Evolutionary conservation across 2,113 vertebrate species (phyloP).

Genomic region (Cololabis saira): DNA sequence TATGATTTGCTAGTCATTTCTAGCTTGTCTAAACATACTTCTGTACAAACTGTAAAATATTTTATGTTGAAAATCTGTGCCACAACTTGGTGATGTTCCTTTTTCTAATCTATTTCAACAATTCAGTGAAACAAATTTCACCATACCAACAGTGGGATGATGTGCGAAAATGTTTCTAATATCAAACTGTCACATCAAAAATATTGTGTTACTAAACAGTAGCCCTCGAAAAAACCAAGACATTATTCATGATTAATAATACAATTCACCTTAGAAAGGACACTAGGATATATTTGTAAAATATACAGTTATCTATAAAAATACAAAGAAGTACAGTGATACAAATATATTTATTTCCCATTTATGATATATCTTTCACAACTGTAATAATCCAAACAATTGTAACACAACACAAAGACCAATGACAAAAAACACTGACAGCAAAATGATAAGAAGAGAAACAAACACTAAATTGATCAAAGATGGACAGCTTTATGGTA

Average conservation of each 20-base stretch:
- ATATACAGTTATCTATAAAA: constrained; percentile 85
- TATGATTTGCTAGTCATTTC: constrained; percentile 71
- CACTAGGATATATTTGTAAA: constrained; percentile 76
- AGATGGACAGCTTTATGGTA: constrained; percentile 74
- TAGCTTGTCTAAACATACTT: constrained; percentile 65
- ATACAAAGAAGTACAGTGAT: constrained; percentile 86
- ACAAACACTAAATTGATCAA: constrained; percentile 76
- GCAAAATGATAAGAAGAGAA: constrained; percentile 76
- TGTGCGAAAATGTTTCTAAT: constrained; percentile 65
- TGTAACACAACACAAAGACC: constrained; percentile 83
- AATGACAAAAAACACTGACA: constrained; percentile 81
- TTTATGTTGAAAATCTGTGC: constrained; percentile 53
- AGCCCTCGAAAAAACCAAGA: constrained; percentile 76
- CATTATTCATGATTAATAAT: constrained; percentile 75
- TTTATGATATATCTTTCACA: constrained; percentile 83
- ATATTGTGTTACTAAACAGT: constrained; percentile 74
- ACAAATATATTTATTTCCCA: constrained; percentile 88
- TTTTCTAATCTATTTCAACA: constrained; percentile 57
- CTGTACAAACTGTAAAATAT: constrained; percentile 74
- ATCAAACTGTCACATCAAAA: constrained; percentile 79
- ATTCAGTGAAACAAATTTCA: constrained; percentile 49
- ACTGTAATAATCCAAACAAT: constrained; percentile 78
- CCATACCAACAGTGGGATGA: constrained; percentile 66
- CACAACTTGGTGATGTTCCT: constrained; percentile 60
- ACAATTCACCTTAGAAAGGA: constrained; percentile 76